Evolutionary conservation across 1,140 invertebrate species (phyloP).

Genomic region (Formica exsecta): DNA sequence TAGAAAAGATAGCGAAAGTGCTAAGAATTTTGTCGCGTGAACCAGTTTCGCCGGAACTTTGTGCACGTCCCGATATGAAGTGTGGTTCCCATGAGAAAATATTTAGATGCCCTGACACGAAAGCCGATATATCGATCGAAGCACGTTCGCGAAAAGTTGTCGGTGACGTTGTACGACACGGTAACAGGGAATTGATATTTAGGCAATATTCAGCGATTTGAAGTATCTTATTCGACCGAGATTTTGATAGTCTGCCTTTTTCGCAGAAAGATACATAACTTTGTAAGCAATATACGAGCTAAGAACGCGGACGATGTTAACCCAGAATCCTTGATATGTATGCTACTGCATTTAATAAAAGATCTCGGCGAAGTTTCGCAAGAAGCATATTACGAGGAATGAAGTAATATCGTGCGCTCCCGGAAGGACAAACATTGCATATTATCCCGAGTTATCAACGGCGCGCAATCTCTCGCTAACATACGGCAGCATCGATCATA

Average conservation of each 20-base stretch:
- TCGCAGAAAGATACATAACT: background rate
- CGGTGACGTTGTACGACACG: background rate
- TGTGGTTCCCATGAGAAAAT: slow-evolving; percentile 39
- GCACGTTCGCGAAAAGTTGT: slow-evolving; percentile 11
- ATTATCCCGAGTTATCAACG: slow-evolving; percentile 48
- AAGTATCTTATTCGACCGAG: background rate
- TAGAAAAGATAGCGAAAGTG: slow-evolving; percentile 31
- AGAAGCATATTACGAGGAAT: slow-evolving; percentile 20
- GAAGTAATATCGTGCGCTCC: slow-evolving; percentile 47
- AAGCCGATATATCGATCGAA: slow-evolving; percentile 47
- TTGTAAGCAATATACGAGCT: slow-evolving; percentile 3
- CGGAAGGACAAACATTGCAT: slow-evolving; percentile 48
- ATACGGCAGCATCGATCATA: slow-evolving; percentile 63
- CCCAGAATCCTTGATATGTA: slow-evolving; percentile 11
- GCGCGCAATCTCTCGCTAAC: slow-evolving; percentile 37
- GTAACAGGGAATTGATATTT: slow-evolving; percentile 26
- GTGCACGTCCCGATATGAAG: slow-evolving; percentile 55
- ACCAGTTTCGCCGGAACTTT: slow-evolving; percentile 53
- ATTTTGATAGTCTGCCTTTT: background rate
- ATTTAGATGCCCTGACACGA: slow-evolving; percentile 51
- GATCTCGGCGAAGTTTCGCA: slow-evolving; percentile 4
- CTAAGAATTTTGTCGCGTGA: slow-evolving; percentile 42
- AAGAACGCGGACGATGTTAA: slow-evolving; percentile 38
- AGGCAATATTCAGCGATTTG: background rate
- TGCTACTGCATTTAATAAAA: slow-evolving; percentile 41